Evolutionary conservation across 2,797 vertebrate species (phyloP).

Genomic region (Urophycis tenuis): DNA sequence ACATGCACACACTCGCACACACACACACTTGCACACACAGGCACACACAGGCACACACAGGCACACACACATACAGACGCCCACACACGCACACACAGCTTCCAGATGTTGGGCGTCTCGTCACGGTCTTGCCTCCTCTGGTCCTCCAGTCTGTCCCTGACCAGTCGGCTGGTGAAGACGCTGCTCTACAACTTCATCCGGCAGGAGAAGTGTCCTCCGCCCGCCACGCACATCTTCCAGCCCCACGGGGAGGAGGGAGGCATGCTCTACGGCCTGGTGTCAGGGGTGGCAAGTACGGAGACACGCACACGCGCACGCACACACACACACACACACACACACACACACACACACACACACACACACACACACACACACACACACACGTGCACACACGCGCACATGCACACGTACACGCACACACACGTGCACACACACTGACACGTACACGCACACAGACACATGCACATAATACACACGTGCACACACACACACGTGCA

Average conservation of each 20-base stretch:
- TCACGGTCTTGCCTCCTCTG: background rate
- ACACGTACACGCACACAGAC: no score
- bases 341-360: background rate
- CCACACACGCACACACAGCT: background rate
- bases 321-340: conserved; percentile 3
- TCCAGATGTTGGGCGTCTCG: conserved; percentile 11
- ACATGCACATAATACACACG: no score
- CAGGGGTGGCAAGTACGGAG: conserved; percentile 94
- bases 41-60: no score
- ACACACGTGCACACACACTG: no score
- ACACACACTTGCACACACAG: background rate
- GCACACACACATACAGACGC: background rate
- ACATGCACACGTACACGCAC: no score
- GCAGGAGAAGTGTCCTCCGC: conserved; percentile 92
- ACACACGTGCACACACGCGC: background rate
- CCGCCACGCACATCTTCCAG: conserved; percentile 80
- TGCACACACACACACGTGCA: no score
- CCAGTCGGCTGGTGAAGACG: conserved; percentile 95
- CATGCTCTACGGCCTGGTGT: conserved; percentile 90
- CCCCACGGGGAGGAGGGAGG: conserved; percentile 83
- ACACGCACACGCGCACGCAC: conserved; percentile 16
- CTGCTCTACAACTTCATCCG: conserved; percentile 97
- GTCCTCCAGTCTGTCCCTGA: conserved; percentile 78
- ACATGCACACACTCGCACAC: background rate
- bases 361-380: no score